Conservation (phyloP, 2,797 vertebrate species). For the Myripristis jacobus region DNA sequence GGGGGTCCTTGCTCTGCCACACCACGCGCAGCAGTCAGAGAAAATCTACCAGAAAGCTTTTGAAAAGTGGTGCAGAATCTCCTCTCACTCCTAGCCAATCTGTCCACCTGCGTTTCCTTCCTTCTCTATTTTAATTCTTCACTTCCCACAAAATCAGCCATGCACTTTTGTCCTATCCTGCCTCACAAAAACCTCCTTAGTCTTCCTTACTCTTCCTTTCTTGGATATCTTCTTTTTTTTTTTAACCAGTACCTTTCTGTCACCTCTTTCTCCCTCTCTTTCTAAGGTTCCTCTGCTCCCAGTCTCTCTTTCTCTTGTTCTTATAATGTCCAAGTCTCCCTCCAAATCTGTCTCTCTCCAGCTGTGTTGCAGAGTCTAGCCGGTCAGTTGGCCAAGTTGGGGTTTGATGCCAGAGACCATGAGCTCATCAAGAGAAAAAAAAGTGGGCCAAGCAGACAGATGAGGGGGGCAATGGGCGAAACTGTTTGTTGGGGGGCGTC, state of each 20-base stretch:
- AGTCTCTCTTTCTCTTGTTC: not conserved
- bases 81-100: not conserved
- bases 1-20: conserved; percentile 5
- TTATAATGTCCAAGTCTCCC: not conserved
- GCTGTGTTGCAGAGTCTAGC: conserved; percentile 5
- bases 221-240: not conserved
- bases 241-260: not conserved
- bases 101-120: not conserved
- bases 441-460: conserved; percentile 30
- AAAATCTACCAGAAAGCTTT: conserved; percentile 18
- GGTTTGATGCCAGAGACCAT: conserved; percentile 48
- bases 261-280: not conserved
- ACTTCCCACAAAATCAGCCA: too few species aligned
- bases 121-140: not conserved
- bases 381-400: conserved; percentile 22
- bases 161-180: not conserved
- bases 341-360: not conserved
- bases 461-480: too few species aligned
- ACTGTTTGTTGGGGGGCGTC: not conserved
- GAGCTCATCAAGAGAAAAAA: conserved; percentile 62
- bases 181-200: not conserved
- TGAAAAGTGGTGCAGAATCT: not conserved
- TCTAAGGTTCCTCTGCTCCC: not conserved
- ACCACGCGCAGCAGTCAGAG: not conserved
- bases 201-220: not conserved